Conservation (phyloP, 37 sponge, comb jelly and placozoan species). For the Aphrocallistes beatrix region DNA sequence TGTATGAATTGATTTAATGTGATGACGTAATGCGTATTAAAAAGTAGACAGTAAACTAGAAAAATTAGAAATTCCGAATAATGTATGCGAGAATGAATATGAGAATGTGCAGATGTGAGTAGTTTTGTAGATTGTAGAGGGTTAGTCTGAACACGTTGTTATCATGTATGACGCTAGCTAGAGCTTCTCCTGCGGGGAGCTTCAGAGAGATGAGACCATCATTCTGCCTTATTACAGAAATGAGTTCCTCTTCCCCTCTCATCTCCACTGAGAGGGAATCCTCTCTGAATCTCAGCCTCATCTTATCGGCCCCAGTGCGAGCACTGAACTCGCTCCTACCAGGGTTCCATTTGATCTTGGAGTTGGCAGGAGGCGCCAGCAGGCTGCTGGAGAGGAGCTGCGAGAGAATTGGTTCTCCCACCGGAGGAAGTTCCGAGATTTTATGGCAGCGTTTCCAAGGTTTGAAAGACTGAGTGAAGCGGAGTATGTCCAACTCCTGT, state of each 20-base stretch:
- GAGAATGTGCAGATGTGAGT: not conserved
- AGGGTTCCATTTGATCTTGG: not conserved
- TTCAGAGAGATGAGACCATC: not conserved
- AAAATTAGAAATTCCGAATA: not conserved
- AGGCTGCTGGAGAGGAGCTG: not conserved
- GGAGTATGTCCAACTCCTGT: not conserved
- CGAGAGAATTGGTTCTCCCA: not conserved
- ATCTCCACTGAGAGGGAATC: not conserved
- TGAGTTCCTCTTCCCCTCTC: not conserved
- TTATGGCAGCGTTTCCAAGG: not conserved
- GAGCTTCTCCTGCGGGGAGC: not conserved
- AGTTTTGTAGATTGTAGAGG: not conserved
- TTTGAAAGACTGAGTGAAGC: not conserved
- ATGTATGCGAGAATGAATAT: not conserved
- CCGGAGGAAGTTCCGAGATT: not conserved
- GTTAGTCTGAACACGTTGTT: not conserved
- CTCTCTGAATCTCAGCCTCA: not conserved
- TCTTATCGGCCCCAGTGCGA: not conserved
- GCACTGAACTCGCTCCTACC: not conserved
- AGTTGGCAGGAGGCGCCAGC: not conserved
- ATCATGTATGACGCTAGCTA: not conserved
- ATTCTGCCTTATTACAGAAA: not conserved
- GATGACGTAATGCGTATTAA: too few relatives aligned
- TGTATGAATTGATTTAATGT: too few relatives aligned
- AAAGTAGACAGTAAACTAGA: not conserved